These are phyloP conservation scores for Pantherophis vulpinus DNA, from an alignment of 2,797 vertebrate genomes.

Conservation along the genomic window DNA sequence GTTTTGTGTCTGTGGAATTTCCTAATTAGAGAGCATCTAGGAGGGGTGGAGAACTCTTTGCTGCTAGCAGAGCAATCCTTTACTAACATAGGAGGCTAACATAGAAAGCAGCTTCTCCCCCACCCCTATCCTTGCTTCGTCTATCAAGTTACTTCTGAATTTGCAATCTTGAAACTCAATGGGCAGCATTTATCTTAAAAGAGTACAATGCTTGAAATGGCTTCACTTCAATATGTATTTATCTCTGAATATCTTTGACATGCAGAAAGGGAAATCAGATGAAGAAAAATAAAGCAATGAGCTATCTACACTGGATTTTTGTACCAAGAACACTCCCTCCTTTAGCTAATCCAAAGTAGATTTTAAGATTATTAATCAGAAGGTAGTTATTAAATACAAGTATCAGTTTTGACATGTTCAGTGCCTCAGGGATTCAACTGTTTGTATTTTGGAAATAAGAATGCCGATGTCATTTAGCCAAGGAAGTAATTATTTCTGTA, in stretches of 20 bases:
- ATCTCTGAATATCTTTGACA: neutral
- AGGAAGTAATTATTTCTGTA: slow-evolving; percentile 28
- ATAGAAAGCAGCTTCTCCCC: neutral
- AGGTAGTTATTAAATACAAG: slow-evolving; percentile 50
- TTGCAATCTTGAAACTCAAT: neutral
- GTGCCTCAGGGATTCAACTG: slow-evolving; percentile 54
- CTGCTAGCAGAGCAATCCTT: neutral
- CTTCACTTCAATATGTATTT: slow-evolving; percentile 5
- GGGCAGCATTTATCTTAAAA: neutral
- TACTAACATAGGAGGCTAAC: neutral
- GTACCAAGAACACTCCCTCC: slow-evolving; percentile 55
- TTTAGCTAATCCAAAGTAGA: slow-evolving; percentile 55
- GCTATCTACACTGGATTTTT: slow-evolving; percentile 37
- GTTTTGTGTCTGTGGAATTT: neutral
- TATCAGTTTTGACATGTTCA: slow-evolving; percentile 60
- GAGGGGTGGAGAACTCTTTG: neutral
- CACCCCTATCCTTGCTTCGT: too few species aligned
- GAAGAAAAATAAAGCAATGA: slow-evolving; percentile 29
- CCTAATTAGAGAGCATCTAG: neutral
- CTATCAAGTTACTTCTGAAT: neutral
- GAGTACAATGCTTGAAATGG: neutral
- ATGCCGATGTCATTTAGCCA: slow-evolving; percentile 57
- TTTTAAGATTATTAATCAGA: slow-evolving; percentile 60
- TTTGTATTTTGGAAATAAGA: slow-evolving; percentile 52
- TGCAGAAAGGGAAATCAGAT: neutral